Evolutionary conservation across 2,888 invertebrate species (phyloP), one percentile per base, ranked within the genome.

Genomic region (Oscheius sp.): DNA sequence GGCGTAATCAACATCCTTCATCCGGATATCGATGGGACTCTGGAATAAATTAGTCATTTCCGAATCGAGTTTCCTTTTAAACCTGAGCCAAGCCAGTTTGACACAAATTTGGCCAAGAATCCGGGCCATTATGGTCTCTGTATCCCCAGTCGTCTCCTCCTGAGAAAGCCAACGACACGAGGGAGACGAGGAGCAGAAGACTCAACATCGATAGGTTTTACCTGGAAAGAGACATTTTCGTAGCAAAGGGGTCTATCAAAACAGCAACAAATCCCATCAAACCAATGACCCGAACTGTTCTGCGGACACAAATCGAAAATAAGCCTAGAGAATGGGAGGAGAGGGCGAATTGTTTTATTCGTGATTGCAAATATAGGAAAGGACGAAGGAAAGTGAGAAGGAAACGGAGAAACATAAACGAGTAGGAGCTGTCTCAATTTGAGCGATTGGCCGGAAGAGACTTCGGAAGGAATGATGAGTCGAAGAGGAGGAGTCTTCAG

Each of bases 1-100:
- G 4, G 79, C 70, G 42, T 78, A 79, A 50, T 84, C 79, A 15
- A 83, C 80, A 65, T 82, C 80, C 20, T 70, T 69, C 34, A 81
- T 70, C 15, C 82, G 80, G 73, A 85, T 83, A 65, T 85, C 83
- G 55, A 85, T 81, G 12, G 85, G 85, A 37, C 84, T 83, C 75
- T 85, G 82, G n/a, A 73, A 71, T n/a, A n/a, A 37, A 27, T 6
- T 15, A 46, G 20, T 25, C 31, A 10, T 45, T 34, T 33, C 17
- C 34, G 17, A 20, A 48, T 48, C 20, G 46, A 42, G 23, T 20
- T 6, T 25, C 27, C 27, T 17, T n/a, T 12, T 71, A 3, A 37
- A 75, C 78, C 78, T 78, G 78, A 53, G 65, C 68, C 23, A 72
- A 42, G 3, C 79, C 74, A 25, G 72, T 74, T 17, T 75, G 74